phyloP scores from a whole-genome alignment of 2,797 vertebrate species.

The Crypturellus tataupa region DNA sequence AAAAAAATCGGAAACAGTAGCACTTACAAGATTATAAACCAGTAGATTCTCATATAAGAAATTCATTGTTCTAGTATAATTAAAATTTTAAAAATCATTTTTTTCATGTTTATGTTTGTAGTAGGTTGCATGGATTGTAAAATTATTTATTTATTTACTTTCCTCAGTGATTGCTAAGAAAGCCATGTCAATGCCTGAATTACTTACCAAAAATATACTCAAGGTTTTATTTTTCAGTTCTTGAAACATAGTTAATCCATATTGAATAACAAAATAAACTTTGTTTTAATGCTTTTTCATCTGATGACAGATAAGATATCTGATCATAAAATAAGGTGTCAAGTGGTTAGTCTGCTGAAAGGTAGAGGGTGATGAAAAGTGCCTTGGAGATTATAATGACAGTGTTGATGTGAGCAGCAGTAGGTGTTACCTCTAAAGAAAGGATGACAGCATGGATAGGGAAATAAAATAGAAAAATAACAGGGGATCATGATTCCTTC shows the following conservation, averaged over 20 bases:
- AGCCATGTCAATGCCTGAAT: background rate
- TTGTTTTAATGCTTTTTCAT: background rate
- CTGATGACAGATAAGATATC: background rate
- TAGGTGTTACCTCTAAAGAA: background rate
- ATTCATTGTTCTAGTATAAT: background rate
- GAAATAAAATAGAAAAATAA: background rate
- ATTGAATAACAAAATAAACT: background rate
- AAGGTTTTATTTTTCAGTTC: background rate
- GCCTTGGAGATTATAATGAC: background rate
- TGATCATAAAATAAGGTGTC: background rate
- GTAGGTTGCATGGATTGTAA: background rate
- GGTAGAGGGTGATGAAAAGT: background rate
- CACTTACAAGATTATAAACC: conserved; percentile 1
- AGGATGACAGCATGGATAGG: background rate
- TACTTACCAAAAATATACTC: background rate
- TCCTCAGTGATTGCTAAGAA: background rate
- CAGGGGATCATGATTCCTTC: background rate
- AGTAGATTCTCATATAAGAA: conserved; percentile 2
- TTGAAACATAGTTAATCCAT: background rate
- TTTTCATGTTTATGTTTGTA: background rate
- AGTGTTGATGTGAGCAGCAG: background rate
- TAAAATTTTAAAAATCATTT: background rate
- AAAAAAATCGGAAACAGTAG: conserved; percentile 18
- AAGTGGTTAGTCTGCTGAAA: background rate
- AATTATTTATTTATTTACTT: background rate